These are phyloP conservation scores for Parthenolecanium corni DNA, from an alignment of 2,888 invertebrate genomes.

Conservation along the genomic window DNA sequence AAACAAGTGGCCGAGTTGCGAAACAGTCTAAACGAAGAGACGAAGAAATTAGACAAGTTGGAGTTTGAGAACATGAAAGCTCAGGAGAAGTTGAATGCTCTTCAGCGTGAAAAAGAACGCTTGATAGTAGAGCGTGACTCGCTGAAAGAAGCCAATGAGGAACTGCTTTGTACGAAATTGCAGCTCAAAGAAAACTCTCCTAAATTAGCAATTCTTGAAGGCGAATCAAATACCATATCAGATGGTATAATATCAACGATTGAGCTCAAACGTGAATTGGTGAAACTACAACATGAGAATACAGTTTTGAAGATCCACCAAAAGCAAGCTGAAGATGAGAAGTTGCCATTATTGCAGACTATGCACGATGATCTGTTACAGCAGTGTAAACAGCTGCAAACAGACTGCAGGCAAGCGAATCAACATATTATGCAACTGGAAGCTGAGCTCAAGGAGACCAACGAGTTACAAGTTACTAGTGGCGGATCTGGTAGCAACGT, in stretches of 20 bases:
- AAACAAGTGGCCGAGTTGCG: constrained; percentile 81
- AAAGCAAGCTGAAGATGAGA: constrained; percentile 41
- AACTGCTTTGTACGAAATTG: constrained; percentile 46
- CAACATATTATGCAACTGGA: constrained; percentile 73
- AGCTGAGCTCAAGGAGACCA: constrained; percentile 50
- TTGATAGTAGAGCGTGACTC: constrained; percentile 69
- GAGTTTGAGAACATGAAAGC: constrained; percentile 77
- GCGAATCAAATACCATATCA: constrained; percentile 40
- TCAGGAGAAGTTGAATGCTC: constrained; percentile 59
- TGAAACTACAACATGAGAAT: constrained; percentile 82
- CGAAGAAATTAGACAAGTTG: constrained; percentile 74
- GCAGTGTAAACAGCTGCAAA: constrained; percentile 60
- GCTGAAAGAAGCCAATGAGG: constrained; percentile 75
- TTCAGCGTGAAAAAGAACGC: constrained; percentile 73
- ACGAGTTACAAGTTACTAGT: constrained; percentile 31
- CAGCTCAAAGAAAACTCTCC: constrained; percentile 30
- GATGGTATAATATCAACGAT: constrained; percentile 56
- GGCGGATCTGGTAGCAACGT: constrained; percentile 35
- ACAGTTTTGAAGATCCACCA: constrained; percentile 52
- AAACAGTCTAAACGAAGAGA: constrained; percentile 74
- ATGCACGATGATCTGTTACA: constrained; percentile 71
- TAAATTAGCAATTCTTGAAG: not conserved
- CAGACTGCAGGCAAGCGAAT: constrained; percentile 54
- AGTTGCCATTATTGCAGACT: constrained; percentile 48
- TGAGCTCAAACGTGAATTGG: constrained; percentile 52